A percentile compares a stretch with the other conserved stretches of the same genome.
These are phyloP conservation scores for Poecilia wingei DNA, from an alignment of 2,797 vertebrate species.

Conservation along the genomic window DNA sequence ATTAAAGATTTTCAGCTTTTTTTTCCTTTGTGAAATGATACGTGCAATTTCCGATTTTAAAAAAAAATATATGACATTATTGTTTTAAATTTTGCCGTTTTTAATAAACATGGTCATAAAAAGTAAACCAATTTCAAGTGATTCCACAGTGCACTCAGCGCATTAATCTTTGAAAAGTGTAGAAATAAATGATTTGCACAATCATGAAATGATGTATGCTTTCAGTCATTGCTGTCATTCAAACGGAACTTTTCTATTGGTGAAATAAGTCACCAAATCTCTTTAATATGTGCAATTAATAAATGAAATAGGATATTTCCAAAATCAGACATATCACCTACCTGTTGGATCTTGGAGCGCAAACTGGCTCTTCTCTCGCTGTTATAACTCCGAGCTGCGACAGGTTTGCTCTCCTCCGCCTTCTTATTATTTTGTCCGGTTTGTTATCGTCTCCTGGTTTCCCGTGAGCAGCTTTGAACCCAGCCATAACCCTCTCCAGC, in stretches of 20 bases:
- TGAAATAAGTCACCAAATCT: not conserved
- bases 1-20: not conserved
- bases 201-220: not conserved
- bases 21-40: not conserved
- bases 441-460: conserved; percentile 33
- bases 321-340: conserved; percentile 24
- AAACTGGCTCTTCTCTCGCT: conserved; percentile 35
- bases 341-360: conserved; percentile 56
- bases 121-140: not conserved
- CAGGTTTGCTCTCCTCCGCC: conserved; percentile 22
- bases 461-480: conserved; percentile 44
- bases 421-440: conserved; percentile 26
- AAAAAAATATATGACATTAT: not conserved
- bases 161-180: not conserved
- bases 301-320: not conserved
- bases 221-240: not conserved
- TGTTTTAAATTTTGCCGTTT: not conserved
- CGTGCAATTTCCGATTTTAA: not conserved
- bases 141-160: not conserved
- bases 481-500: conserved; percentile 68
- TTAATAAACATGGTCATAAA: not conserved
- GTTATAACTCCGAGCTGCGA: conserved; percentile 44
- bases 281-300: not conserved
- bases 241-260: not conserved
- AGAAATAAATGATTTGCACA: not conserved